These are phyloP conservation scores for Chorisops tibialis DNA, from an alignment of 2,888 invertebrate genomes.

Conservation along the genomic window DNA sequence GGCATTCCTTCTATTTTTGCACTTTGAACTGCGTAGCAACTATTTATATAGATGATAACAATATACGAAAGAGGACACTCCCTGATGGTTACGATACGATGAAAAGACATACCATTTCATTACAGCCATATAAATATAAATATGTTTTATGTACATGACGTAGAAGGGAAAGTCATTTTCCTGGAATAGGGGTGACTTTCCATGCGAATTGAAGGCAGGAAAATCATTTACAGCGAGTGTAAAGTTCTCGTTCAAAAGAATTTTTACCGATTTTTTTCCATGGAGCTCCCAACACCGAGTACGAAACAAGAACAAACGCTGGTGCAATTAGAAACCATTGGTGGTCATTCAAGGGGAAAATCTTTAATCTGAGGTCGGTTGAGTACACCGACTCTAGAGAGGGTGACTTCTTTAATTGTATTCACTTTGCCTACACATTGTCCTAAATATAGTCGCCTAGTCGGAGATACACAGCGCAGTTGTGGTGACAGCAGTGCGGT, in stretches of 20 bases:
- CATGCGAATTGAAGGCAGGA: not conserved
- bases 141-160: no score
- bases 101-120: no score
- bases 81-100: no score
- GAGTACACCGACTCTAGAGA: constrained; percentile 3
- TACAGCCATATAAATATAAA: no score
- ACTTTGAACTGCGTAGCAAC: no score
- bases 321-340: constrained; percentile 35
- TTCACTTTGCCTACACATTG: constrained; percentile 27
- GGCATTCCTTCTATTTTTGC: no score
- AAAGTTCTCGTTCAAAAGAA: not conserved
- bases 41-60: no score
- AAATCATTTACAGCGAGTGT: not conserved
- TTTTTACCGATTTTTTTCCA: not conserved
- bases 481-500: no score
- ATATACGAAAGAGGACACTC: no score
- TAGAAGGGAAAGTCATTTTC: no score
- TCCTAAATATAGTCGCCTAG: not conserved
- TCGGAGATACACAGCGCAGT: no score
- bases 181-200: no score
- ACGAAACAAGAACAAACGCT: constrained; percentile 3
- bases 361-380: constrained; percentile 34
- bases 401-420: constrained; percentile 30
- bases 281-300: not conserved
- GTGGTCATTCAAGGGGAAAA: constrained; percentile 36